Percentiles rank a stretch among this genome's conserved stretches.
phyloP scores from a whole-genome alignment of 2,888 invertebrate species.

The Clivina fossor region DNA sequence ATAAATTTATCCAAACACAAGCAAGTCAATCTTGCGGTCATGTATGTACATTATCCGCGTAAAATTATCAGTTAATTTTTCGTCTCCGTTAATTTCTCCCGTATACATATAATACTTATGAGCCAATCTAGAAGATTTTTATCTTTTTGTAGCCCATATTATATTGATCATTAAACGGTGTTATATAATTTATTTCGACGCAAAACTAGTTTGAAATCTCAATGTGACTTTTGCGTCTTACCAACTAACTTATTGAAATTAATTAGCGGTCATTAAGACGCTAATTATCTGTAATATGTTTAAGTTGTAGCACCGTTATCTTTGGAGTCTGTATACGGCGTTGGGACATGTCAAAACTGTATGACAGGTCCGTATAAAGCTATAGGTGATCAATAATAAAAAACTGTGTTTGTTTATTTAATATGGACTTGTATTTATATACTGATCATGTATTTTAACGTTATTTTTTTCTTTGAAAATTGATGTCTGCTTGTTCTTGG shows the following conservation, averaged over 20 bases:
- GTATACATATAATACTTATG: too few species aligned
- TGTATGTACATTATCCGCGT: too few species aligned
- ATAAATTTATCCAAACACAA: too few species aligned
- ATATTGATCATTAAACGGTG: conserved; percentile 25
- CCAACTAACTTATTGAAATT: conserved; percentile 24
- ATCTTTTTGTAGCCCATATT: conserved; percentile 20
- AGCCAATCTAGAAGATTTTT: too few species aligned
- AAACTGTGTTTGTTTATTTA: conserved; percentile 21
- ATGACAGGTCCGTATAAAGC: conserved; percentile 12
- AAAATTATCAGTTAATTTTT: too few species aligned
- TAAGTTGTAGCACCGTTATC: conserved; percentile 32
- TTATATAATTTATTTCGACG: conserved; percentile 26
- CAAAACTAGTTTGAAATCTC: conserved; percentile 24
- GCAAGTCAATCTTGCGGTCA: too few species aligned
- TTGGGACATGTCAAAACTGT: conserved; percentile 25
- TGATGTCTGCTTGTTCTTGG: too few species aligned
- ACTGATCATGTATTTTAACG: too few species aligned
- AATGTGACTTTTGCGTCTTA: too few species aligned
- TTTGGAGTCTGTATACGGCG: conserved; percentile 20
- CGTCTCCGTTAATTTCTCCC: too few species aligned
- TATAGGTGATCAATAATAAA: conserved; percentile 12
- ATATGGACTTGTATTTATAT: too few species aligned
- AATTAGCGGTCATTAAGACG: conserved; percentile 29
- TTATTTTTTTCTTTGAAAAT: too few species aligned
- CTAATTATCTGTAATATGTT: conserved; percentile 33